Percentiles rank a stretch among this genome's conserved stretches.
phyloP scores from a whole-genome alignment of 1,140 invertebrate species.

The Brachionus calyciflorus region DNA sequence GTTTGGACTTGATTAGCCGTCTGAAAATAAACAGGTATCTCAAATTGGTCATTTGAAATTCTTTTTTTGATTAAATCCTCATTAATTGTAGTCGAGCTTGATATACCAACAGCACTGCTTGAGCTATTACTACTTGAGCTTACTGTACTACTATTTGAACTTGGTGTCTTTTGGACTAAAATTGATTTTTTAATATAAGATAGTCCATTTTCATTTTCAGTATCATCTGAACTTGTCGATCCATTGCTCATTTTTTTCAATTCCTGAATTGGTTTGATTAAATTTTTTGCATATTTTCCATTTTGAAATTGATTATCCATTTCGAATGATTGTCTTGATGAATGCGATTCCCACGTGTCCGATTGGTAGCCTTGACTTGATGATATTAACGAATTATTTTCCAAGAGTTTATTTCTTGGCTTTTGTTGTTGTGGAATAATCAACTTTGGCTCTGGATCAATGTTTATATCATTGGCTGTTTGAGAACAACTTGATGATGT shows the following conservation, averaged over 20 bases:
- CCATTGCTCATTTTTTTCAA: constrained; percentile 31
- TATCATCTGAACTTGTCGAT: constrained; percentile 26
- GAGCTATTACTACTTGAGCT: constrained; percentile 23
- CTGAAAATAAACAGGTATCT: not conserved
- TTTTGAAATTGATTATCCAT: constrained; percentile 22
- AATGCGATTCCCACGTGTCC: constrained; percentile 45
- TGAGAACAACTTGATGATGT: not conserved
- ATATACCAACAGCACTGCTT: constrained; percentile 22
- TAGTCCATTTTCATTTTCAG: constrained; percentile 26
- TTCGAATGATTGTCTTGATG: constrained; percentile 39
- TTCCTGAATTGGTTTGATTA: constrained; percentile 26
- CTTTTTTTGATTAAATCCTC: constrained; percentile 10
- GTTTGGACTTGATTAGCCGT: not conserved
- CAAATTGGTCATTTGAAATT: not conserved
- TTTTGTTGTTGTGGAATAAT: constrained; percentile 11
- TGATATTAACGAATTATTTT: constrained; percentile 37
- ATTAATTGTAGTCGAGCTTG: not conserved
- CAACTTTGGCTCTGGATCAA: constrained; percentile 10
- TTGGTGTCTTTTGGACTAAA: not conserved
- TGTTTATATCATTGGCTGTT: constrained; percentile 14
- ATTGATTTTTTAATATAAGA: constrained; percentile 15
- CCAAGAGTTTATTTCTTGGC: constrained; percentile 5
- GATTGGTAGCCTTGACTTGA: constrained; percentile 46
- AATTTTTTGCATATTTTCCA: constrained; percentile 5
- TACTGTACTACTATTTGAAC: constrained; percentile 28